phyloP scores from a whole-genome alignment of 30 jellyfish, hydroid and myxozoan species.

The Kudoa iwatai region DNA sequence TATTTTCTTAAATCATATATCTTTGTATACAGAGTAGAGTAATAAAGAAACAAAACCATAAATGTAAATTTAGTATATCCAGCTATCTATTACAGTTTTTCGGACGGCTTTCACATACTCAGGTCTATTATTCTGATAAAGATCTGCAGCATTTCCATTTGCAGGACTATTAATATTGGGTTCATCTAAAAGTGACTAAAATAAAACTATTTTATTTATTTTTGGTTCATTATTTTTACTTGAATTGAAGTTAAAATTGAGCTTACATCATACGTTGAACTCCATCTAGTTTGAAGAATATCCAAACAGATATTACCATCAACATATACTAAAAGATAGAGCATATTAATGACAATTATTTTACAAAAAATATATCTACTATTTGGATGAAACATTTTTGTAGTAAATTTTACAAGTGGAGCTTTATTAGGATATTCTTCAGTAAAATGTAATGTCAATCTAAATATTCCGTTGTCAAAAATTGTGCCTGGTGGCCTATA shows the following conservation, averaged over 20 bases:
- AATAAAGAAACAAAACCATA: no score
- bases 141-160: slow-evolving; percentile 57
- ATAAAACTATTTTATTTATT: no score
- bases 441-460: slow-evolving; percentile 49
- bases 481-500: slow-evolving; percentile 52
- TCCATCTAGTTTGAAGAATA: slow-evolving; percentile 53
- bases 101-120: slow-evolving; percentile 44
- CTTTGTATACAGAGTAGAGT: no score
- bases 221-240: no score
- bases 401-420: slow-evolving; percentile 37
- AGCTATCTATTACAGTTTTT: slow-evolving; percentile 49
- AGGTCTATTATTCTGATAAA: slow-evolving; percentile 31
- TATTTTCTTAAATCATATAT: no score
- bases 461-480: slow-evolving; percentile 56
- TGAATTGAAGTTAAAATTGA: slow-evolving; percentile 53
- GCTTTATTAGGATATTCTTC: slow-evolving; percentile 86
- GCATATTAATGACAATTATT: no score
- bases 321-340: slow-evolving; percentile 15
- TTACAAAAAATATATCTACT: slow-evolving; percentile 5
- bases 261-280: slow-evolving; percentile 65
- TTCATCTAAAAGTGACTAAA: slow-evolving; percentile 61
- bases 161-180: slow-evolving; percentile 86
- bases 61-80: no score
- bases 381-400: slow-evolving; percentile 82
- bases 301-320: slow-evolving; percentile 74